Conservation (phyloP, 2,888 invertebrate genomes). For the Perizoma affinitatum region DNA sequence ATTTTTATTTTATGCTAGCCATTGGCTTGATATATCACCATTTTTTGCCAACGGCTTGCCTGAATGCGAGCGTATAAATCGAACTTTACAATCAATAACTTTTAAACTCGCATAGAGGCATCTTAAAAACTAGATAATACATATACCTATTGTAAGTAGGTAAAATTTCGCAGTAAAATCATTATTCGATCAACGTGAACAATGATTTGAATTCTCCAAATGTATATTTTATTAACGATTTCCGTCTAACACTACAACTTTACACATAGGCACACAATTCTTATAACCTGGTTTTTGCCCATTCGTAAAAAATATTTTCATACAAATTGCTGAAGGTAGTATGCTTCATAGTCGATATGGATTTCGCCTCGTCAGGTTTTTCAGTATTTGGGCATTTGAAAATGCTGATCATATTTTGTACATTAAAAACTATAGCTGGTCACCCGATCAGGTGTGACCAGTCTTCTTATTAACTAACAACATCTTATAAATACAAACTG, state of each 20-base stretch:
- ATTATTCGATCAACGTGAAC: constrained; percentile 40
- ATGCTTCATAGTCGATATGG: constrained; percentile 24
- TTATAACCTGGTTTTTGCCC: constrained; percentile 46
- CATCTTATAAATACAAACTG: constrained; percentile 19
- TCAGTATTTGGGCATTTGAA: constrained; percentile 16
- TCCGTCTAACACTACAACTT: constrained; percentile 63
- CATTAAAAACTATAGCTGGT: constrained; percentile 78
- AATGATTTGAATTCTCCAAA: constrained; percentile 37
- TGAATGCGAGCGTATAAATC: constrained; percentile 55
- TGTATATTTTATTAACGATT: constrained; percentile 40
- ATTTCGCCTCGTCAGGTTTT: constrained; percentile 20
- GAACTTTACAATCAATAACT: constrained; percentile 41
- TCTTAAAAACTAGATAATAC: constrained; percentile 64
- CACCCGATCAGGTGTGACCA: constrained; percentile 73
- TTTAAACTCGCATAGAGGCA: constrained; percentile 64
- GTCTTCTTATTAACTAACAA: constrained; percentile 64
- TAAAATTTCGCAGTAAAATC: constrained; percentile 44
- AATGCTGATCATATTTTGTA: constrained; percentile 42
- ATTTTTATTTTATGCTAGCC: constrained; percentile 59
- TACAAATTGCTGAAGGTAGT: constrained; percentile 9
- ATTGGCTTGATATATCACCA: constrained; percentile 76
- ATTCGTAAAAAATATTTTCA: neutral
- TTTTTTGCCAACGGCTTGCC: constrained; percentile 62
- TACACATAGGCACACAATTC: constrained; percentile 82
- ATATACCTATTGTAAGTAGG: constrained; percentile 60